Evolutionary conservation across 1,140 invertebrate genomes (phyloP).

Genomic region (Hycleus cichorii): DNA sequence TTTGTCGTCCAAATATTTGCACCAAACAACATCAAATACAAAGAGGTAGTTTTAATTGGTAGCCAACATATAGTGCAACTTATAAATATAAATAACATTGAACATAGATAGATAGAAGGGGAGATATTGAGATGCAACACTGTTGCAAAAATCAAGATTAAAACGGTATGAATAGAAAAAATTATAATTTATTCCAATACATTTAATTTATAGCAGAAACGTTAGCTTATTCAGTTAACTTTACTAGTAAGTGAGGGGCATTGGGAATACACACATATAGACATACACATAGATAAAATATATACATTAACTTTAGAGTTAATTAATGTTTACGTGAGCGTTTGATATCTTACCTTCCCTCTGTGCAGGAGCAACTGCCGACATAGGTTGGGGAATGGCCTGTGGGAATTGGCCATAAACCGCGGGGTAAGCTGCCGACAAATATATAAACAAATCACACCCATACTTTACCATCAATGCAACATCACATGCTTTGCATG

Average conservation of each 20-base stretch:
- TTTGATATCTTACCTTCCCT: conserved; percentile 79
- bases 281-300: neutral
- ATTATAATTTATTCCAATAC: neutral
- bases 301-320: conserved; percentile 9
- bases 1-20: conserved; percentile 8
- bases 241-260: neutral
- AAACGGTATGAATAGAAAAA: too few species aligned
- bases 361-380: conserved; percentile 80
- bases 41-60: conserved; percentile 23
- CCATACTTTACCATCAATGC: conserved; percentile 39
- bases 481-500: conserved; percentile 28
- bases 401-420: conserved; percentile 94
- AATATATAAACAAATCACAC: conserved; percentile 52
- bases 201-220: conserved; percentile 1
- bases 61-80: conserved; percentile 27
- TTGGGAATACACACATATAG: conserved; percentile 2
- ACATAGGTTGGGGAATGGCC: conserved; percentile 85
- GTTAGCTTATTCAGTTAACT: neutral
- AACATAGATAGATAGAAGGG: conserved; percentile 4
- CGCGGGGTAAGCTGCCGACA: conserved; percentile 85
- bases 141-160: neutral
- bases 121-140: conserved; percentile 8
- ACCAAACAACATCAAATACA: conserved; percentile 23
- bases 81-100: conserved; percentile 22
- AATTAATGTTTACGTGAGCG: conserved; percentile 18